Evolutionary conservation across 2,113 vertebrate genomes (phyloP).

Genomic region (Paracanthobrama guichenoti): DNA sequence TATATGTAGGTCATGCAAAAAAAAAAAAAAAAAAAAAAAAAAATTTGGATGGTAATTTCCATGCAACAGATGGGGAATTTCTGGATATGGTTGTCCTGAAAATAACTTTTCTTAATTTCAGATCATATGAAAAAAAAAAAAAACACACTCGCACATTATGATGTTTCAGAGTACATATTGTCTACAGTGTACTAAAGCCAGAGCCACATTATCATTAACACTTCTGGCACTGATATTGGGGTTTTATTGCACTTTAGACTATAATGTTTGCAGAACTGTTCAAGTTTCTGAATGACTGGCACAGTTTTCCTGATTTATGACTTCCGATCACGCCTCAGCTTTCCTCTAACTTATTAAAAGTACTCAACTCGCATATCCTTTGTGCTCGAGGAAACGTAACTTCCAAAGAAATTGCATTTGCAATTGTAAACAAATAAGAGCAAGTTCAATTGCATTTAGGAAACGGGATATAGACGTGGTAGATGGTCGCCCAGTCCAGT

Average conservation of each 20-base stretch:
- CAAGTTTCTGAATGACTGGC: not conserved
- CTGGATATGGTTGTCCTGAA: not conserved
- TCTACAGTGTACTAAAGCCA: not conserved
- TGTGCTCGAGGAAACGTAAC: not conserved
- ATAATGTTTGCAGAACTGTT: not conserved
- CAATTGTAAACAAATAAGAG: conserved; percentile 6
- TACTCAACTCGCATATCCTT: not conserved
- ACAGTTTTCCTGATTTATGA: not conserved
- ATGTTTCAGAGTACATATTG: not conserved
- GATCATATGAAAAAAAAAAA: not conserved
- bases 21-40: not conserved
- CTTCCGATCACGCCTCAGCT: not conserved
- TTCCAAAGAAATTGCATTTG: not conserved
- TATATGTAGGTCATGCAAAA: conserved; percentile 1
- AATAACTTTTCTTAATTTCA: not conserved
- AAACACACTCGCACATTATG: not conserved
- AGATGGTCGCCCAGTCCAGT: not conserved
- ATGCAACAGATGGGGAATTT: not conserved
- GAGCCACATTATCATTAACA: not conserved
- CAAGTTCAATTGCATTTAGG: not conserved
- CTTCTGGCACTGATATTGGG: not conserved
- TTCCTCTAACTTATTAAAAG: not conserved
- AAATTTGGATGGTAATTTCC: not conserved
- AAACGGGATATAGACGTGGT: not conserved
- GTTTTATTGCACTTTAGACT: not conserved